Evolutionary conservation across 2,888 invertebrate genomes (phyloP), one percentile per base, ranked within the genome.

Genomic region (Apodemia duryi): DNA sequence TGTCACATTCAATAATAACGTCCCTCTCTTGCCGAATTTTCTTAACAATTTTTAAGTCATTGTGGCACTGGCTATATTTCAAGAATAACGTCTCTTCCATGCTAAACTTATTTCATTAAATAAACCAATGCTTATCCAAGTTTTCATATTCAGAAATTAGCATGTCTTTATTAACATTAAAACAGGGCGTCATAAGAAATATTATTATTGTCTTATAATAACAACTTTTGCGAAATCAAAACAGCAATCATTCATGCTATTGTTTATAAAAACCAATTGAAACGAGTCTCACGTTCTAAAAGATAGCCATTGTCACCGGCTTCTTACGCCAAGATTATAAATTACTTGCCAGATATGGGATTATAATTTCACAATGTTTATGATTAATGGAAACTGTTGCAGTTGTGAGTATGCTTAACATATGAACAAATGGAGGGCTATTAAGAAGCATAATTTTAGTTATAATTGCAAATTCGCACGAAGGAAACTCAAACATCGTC

Each of bases 231-330:
- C 57, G 57, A 60, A 60, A 60, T 60, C 57, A 60, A 60, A 60
- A 60, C 57, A 60, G 57, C 57, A 60, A 60, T 60, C 57, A 60
- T 80, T 77, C 79, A 76, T 71, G 70, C 77, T 76, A 84, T 88
- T 88, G 88, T 88, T 78, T 72, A 67, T 73, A 77, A 74, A 76
- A 76, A 75, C 76, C 73, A 75, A 82, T 82, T 80, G 78, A 78
- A 78, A 77, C 75, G 78, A 77, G 72, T 90, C 90, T 71, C 90
- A 90, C 89, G 89, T 84, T 78, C 88, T 74, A 85, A 71, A 81
- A 80, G 71, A 76, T 77, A 75, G 71, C 74, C 73, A 79, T 80
- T 80, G 79, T 77, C 65, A 63, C 41, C 51, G 43, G 61, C 62
- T 38, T 32, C 28, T 65, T 63, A 60, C 62, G 43, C 64, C 49